phyloP scores from a whole-genome alignment of 1,140 invertebrate genomes.

The Brachionus calyciflorus region DNA sequence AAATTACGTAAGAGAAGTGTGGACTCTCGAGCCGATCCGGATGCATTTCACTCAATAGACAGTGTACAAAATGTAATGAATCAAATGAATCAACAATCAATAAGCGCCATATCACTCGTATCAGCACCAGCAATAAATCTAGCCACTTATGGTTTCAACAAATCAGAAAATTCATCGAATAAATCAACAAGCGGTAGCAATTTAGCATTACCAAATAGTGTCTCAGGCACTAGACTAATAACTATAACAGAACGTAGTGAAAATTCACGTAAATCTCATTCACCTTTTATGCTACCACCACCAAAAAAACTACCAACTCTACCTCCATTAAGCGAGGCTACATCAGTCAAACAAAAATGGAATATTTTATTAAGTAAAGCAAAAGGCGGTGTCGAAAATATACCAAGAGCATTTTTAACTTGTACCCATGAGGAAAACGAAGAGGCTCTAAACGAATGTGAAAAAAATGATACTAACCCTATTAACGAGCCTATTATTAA shows the following conservation, averaged over 20 bases:
- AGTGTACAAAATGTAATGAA: slow-evolving; percentile 2
- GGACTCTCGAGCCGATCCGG: slow-evolving; percentile 21
- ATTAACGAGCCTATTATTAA: too few relatives aligned
- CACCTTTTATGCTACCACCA: background rate
- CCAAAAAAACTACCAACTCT: slow-evolving; percentile 15
- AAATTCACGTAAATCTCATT: background rate
- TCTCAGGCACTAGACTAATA: slow-evolving; percentile 9
- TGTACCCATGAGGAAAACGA: slow-evolving; percentile 29
- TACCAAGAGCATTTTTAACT: slow-evolving; percentile 28
- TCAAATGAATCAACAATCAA: slow-evolving; percentile 26
- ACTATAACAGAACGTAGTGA: slow-evolving; percentile 38
- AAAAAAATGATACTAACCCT: too few relatives aligned
- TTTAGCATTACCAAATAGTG: slow-evolving; percentile 6
- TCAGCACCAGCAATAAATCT: slow-evolving; percentile 29
- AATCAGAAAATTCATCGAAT: background rate
- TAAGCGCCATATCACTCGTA: background rate
- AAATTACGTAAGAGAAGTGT: slow-evolving; percentile 37
- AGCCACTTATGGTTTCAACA: slow-evolving; percentile 1
- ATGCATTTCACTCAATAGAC: background rate
- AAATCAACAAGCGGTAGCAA: slow-evolving; percentile 7
- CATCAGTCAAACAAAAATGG: slow-evolving; percentile 47
- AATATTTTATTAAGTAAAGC: slow-evolving; percentile 43
- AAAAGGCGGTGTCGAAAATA: slow-evolving; percentile 41
- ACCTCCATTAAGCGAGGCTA: slow-evolving; percentile 30
- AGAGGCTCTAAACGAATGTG: too few relatives aligned